These are phyloP conservation scores for Scophthalmus maximus DNA, from an alignment of 2,113 vertebrate species.

Conservation along the genomic window DNA sequence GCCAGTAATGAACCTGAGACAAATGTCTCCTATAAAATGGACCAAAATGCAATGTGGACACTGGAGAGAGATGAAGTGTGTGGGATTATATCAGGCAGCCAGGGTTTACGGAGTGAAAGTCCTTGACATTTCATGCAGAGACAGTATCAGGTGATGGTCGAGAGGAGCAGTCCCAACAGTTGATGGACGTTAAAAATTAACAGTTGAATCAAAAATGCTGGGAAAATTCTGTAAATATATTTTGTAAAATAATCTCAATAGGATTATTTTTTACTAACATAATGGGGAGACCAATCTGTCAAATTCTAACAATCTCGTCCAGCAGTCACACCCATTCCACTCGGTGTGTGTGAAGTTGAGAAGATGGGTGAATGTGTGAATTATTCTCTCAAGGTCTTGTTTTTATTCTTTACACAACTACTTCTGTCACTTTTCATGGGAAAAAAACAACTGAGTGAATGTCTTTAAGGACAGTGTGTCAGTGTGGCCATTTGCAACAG, in stretches of 20 bases:
- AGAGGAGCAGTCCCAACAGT: not conserved
- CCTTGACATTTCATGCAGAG: not conserved
- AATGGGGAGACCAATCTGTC: too few relatives aligned
- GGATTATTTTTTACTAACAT: too few relatives aligned
- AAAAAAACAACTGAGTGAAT: not conserved
- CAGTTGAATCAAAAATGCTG: not conserved
- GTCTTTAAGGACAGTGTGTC: not conserved
- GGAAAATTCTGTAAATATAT: too few relatives aligned
- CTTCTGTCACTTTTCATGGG: not conserved
- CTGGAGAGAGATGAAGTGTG: not conserved
- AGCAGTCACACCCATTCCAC: not conserved
- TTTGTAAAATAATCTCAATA: too few relatives aligned
- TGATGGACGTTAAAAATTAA: not conserved
- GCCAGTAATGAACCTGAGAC: not conserved
- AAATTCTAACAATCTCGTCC: too few relatives aligned
- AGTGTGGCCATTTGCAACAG: not conserved
- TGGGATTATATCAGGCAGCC: not conserved
- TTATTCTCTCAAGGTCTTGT: too few relatives aligned
- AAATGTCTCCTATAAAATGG: not conserved
- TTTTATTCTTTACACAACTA: too few relatives aligned
- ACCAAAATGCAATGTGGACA: not conserved
- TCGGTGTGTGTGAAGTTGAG: not conserved
- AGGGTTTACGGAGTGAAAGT: not conserved
- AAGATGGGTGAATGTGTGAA: not conserved
- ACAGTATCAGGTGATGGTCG: not conserved